Conservation (phyloP, 53 echinoderm and acorn worm species). For the Mesocentrotus franciscanus region DNA sequence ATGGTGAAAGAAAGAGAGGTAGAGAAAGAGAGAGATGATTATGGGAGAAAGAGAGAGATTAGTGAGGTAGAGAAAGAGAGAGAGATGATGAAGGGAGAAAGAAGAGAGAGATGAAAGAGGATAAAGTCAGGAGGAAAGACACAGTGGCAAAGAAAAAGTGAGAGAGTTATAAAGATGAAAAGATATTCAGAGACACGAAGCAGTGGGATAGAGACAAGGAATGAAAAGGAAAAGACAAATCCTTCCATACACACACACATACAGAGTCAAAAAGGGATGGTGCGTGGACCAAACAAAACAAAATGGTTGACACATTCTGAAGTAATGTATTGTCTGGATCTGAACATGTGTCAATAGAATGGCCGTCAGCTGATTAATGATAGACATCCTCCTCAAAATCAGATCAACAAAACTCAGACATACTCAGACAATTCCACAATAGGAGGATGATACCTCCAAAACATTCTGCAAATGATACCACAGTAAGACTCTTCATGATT, state of each 20-base stretch:
- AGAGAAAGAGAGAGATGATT: no score
- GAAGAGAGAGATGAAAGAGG: no score
- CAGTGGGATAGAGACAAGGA: background rate
- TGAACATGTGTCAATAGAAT: background rate
- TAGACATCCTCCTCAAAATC: background rate
- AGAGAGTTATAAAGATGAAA: background rate
- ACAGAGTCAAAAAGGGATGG: background rate
- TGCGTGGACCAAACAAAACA: conserved; percentile 9
- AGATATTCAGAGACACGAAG: no score
- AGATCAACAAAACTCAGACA: background rate
- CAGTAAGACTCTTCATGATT: background rate
- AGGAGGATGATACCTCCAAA: background rate
- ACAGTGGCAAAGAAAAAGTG: background rate
- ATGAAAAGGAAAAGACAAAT: background rate
- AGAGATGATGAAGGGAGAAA: no score
- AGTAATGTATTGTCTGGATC: background rate
- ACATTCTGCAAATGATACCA: conserved; percentile 8
- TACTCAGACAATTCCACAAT: background rate
- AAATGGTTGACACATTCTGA: background rate
- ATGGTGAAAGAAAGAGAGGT: no score
- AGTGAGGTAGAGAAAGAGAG: no score
- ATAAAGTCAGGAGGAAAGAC: no score
- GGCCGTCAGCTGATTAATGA: background rate
- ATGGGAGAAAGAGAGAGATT: no score
- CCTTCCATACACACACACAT: background rate